Conservation (phyloP, 2,113 vertebrate species). For the Carollia perspicillata region DNA sequence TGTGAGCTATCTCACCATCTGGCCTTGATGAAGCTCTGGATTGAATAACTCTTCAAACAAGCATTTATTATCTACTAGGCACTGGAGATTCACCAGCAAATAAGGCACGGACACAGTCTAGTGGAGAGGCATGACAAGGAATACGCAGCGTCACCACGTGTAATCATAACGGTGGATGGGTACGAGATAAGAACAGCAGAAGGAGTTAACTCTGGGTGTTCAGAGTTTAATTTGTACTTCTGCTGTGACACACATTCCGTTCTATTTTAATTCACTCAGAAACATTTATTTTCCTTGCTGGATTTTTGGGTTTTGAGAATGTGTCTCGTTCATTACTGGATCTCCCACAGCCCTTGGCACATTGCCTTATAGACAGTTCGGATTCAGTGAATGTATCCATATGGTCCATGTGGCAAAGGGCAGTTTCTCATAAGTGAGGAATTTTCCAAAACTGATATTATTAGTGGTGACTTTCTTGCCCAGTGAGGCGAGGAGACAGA, state of each 20-base stretch:
- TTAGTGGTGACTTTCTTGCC: background rate
- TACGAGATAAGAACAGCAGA: background rate
- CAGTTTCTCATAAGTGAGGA: background rate
- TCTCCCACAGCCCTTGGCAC: background rate
- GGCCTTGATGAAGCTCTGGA: background rate
- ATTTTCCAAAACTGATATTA: background rate
- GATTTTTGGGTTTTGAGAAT: background rate
- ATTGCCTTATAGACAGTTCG: background rate
- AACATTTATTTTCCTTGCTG: background rate
- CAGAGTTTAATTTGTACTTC: background rate
- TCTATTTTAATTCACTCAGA: background rate
- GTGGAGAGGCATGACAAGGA: background rate
- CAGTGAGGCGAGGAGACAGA: background rate
- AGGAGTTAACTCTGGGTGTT: background rate
- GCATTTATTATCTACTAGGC: background rate
- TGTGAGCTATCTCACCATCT: background rate
- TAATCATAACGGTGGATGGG: background rate
- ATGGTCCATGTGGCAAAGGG: background rate
- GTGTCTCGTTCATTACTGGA: background rate
- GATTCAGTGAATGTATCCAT: background rate
- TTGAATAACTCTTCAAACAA: background rate
- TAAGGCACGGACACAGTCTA: background rate
- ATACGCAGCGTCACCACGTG: constrained; percentile 37
- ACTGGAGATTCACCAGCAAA: background rate
- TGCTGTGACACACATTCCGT: background rate